A percentile compares a stretch with the other conserved stretches of the same genome.
These are phyloP conservation scores for Reticulitermes lucifugus DNA, from an alignment of 2,888 invertebrate genomes.

Conservation along the genomic window DNA sequence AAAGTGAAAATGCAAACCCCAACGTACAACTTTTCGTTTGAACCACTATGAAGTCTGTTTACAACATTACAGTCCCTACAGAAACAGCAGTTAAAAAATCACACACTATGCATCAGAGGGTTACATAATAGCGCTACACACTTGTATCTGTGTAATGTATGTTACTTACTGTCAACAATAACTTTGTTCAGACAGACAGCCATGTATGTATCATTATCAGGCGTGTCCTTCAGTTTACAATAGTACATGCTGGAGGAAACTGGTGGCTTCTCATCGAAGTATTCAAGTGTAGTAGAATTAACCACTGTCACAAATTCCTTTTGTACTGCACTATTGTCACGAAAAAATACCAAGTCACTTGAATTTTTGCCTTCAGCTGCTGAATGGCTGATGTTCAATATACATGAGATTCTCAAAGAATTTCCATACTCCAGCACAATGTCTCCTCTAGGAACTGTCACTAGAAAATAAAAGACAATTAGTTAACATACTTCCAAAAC, in stretches of 20 bases:
- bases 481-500: no score
- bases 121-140: no score
- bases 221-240: slow-evolving; percentile 66
- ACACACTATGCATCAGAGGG: no score
- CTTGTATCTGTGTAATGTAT: no score
- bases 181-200: slow-evolving; percentile 70
- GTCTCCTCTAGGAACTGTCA: slow-evolving; percentile 68
- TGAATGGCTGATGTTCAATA: slow-evolving; percentile 66
- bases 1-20: no score
- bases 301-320: slow-evolving; percentile 66
- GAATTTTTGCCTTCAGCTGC: slow-evolving; percentile 67
- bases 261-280: slow-evolving; percentile 69
- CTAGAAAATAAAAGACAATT: slow-evolving; percentile 55
- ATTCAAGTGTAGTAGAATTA: slow-evolving; percentile 73
- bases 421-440: slow-evolving; percentile 71
- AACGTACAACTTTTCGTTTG: no score
- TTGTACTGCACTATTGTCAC: slow-evolving; percentile 61
- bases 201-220: slow-evolving; percentile 53
- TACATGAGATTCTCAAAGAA: slow-evolving; percentile 74
- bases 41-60: no score
- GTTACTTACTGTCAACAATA: slow-evolving; percentile 69
- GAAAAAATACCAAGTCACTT: slow-evolving; percentile 65
- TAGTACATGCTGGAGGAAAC: slow-evolving; percentile 68
- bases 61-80: no score
- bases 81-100: no score